A percentile compares a stretch with the other conserved stretches of the same genome.
Evolutionary conservation across 1,140 invertebrate species (phyloP).

Genomic region (Bombus sibiricus): DNA sequence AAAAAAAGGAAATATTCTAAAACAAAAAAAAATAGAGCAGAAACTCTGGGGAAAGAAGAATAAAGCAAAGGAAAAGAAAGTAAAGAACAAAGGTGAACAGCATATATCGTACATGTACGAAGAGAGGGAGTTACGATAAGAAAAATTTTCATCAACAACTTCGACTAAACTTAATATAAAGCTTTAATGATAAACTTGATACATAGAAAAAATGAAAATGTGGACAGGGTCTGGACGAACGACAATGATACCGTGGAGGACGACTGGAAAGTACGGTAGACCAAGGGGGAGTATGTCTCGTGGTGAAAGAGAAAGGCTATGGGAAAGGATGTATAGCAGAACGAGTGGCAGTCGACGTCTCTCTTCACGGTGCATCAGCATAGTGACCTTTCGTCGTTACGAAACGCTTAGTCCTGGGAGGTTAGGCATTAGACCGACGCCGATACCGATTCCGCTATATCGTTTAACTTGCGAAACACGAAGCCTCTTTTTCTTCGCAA

Average conservation of each 20-base stretch:
- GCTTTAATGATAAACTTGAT: background rate
- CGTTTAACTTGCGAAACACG: constrained; percentile 6
- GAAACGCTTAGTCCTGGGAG: constrained; percentile 38
- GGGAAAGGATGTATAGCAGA: constrained; percentile 61
- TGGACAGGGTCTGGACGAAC: background rate
- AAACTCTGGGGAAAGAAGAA: too few species aligned
- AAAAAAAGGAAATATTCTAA: background rate
- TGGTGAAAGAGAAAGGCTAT: constrained; percentile 66
- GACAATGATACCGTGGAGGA: background rate
- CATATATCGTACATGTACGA: too few species aligned
- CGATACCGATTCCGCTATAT: constrained; percentile 34
- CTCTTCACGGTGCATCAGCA: constrained; percentile 53
- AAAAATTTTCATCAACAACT: too few species aligned
- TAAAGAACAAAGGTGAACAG: too few species aligned
- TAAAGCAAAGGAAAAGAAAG: too few species aligned
- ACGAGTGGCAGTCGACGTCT: constrained; percentile 21
- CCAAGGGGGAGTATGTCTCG: background rate
- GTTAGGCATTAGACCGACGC: constrained; percentile 11
- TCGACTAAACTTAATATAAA: too few species aligned
- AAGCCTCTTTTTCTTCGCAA: background rate
- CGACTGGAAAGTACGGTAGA: constrained; percentile 47
- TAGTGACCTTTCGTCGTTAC: constrained; percentile 64
- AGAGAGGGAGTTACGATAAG: too few species aligned
- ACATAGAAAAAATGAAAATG: background rate
- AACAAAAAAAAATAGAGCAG: background rate